Evolutionary conservation across 2,888 invertebrate genomes (phyloP).

Genomic region (Branchellion lobata): DNA sequence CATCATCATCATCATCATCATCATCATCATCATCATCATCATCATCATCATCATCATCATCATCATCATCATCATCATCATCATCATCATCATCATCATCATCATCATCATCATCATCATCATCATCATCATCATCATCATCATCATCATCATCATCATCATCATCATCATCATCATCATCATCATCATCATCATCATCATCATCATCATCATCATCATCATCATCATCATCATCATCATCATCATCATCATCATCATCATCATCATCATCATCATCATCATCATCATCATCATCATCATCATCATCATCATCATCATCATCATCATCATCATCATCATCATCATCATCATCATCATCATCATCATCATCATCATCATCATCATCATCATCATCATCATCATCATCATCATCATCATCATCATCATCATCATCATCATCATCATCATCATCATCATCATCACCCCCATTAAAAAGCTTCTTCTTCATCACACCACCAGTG

Average conservation of each 20-base stretch:
- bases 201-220: conserved; percentile 32
- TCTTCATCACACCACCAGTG: conserved; percentile 47
- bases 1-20: no score
- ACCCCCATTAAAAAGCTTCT: neutral
- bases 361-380: no score
- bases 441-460: conserved; percentile 22
- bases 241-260: conserved; percentile 32
- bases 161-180: conserved; percentile 18
- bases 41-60: conserved; percentile 41
- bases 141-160: conserved; percentile 37
- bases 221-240: conserved; percentile 30
- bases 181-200: neutral
- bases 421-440: conserved; percentile 20
- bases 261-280: conserved; percentile 27
- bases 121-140: conserved; percentile 28
- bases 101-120: conserved; percentile 44
- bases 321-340: neutral
- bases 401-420: neutral
- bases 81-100: conserved; percentile 37
- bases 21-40: conserved; percentile 13
- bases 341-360: no score
- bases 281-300: conserved; percentile 25
- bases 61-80: conserved; percentile 41
- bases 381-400: no score
- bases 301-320: conserved; percentile 29